These are phyloP conservation scores for Salmo trutta DNA, from an alignment of 2,797 vertebrate species.

Conservation along the genomic window DNA sequence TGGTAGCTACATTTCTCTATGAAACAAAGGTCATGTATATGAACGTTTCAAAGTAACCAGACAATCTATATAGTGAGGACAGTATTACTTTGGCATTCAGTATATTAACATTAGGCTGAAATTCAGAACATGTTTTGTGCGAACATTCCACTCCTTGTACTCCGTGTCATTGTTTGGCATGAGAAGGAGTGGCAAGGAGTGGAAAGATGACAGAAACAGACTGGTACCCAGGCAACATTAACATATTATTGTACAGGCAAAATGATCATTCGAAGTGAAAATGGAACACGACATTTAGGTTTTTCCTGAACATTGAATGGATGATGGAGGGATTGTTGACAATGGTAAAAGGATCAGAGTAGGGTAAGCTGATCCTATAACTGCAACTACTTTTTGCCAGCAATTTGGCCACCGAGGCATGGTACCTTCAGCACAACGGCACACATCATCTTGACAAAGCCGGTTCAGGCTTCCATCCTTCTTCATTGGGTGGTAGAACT, in stretches of 20 bases:
- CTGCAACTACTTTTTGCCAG: neutral
- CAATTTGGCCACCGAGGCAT: neutral
- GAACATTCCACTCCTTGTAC: neutral
- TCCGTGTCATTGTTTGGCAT: no score
- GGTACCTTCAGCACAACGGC: neutral
- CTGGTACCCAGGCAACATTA: neutral
- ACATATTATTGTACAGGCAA: no score
- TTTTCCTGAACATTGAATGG: no score
- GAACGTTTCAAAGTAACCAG: neutral
- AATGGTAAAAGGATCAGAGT: neutral
- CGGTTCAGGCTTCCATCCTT: neutral
- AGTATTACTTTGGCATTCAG: neutral
- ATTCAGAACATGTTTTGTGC: neutral
- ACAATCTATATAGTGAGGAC: neutral
- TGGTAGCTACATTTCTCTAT: neutral
- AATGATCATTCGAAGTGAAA: no score
- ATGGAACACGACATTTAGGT: no score
- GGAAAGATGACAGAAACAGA: neutral
- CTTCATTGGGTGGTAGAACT: neutral
- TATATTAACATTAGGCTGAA: neutral
- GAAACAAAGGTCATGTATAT: neutral
- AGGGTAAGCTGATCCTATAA: neutral
- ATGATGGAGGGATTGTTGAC: neutral
- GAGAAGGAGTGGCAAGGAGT: neutral
- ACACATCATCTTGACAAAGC: neutral